Evolutionary conservation across 2,113 vertebrate species (phyloP).

Genomic region (Girardinichthys multiradiatus): DNA sequence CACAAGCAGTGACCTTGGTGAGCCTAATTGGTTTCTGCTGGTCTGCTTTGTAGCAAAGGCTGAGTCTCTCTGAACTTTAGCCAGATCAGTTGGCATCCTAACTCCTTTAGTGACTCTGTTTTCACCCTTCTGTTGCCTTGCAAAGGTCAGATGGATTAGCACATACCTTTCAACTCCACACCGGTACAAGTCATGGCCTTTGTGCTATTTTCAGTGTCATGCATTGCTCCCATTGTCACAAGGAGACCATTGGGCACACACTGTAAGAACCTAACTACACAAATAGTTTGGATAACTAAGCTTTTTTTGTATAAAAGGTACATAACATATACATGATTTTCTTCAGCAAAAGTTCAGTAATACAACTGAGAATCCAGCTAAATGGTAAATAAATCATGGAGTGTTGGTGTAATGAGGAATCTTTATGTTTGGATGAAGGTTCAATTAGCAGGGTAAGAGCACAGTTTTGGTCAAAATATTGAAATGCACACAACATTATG

Average conservation of each 20-base stretch:
- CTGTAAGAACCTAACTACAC: no score
- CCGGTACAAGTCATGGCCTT: constrained; percentile 39
- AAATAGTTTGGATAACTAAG: no score
- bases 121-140: constrained; percentile 59
- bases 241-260: constrained; percentile 14
- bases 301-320: not conserved
- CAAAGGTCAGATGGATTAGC: constrained; percentile 72
- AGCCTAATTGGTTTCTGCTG: constrained; percentile 63
- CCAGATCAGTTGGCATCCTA: constrained; percentile 68
- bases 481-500: no score
- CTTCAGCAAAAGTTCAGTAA: no score
- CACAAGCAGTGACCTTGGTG: constrained; percentile 58
- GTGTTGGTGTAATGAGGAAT: no score
- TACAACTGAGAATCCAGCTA: no score
- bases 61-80: constrained; percentile 57
- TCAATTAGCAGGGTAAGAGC: no score
- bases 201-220: constrained; percentile 55
- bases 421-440: no score
- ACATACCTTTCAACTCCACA: constrained; percentile 69
- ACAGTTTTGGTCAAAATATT: no score
- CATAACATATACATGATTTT: not conserved
- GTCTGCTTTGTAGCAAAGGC: constrained; percentile 51
- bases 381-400: no score
- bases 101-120: constrained; percentile 49
- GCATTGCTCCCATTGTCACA: constrained; percentile 53